Evolutionary conservation across 2,797 vertebrate species (phyloP).

Genomic region (Eulemur rubriventer): DNA sequence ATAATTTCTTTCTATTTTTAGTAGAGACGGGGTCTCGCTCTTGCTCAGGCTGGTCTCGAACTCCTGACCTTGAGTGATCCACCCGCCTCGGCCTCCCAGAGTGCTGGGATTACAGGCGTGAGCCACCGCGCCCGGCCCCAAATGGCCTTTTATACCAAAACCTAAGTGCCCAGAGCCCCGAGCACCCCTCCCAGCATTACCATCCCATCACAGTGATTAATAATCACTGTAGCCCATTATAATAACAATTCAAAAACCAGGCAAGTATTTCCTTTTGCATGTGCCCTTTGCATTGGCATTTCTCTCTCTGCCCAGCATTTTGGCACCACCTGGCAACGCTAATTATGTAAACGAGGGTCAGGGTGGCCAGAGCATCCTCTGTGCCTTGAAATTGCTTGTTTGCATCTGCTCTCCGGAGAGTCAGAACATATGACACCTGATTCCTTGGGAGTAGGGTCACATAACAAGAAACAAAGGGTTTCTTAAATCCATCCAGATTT

Average conservation of each 20-base stretch:
- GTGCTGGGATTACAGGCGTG: too few relatives aligned
- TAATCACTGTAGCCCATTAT: background rate
- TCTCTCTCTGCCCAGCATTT: background rate
- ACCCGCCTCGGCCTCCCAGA: too few relatives aligned
- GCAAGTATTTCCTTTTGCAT: background rate
- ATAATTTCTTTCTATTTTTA: too few relatives aligned
- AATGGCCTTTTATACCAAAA: background rate
- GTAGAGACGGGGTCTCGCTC: too few relatives aligned
- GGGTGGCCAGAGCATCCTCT: background rate
- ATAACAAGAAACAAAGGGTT: background rate
- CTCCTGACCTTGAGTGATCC: too few relatives aligned
- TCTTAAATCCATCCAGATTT: background rate
- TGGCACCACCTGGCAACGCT: background rate
- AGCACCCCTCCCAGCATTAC: background rate
- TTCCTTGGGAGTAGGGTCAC: background rate
- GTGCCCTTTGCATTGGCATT: background rate
- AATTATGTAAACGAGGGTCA: background rate
- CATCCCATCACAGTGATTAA: rapidly evolving
- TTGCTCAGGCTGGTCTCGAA: too few relatives aligned
- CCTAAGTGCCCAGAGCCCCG: background rate
- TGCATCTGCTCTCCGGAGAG: background rate
- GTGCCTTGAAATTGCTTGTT: background rate
- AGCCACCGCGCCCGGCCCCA: too few relatives aligned
- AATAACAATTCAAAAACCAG: background rate
- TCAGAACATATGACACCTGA: background rate